Evolutionary conservation across 2,888 invertebrate genomes (phyloP).

Genomic region (Erynnis tages): DNA sequence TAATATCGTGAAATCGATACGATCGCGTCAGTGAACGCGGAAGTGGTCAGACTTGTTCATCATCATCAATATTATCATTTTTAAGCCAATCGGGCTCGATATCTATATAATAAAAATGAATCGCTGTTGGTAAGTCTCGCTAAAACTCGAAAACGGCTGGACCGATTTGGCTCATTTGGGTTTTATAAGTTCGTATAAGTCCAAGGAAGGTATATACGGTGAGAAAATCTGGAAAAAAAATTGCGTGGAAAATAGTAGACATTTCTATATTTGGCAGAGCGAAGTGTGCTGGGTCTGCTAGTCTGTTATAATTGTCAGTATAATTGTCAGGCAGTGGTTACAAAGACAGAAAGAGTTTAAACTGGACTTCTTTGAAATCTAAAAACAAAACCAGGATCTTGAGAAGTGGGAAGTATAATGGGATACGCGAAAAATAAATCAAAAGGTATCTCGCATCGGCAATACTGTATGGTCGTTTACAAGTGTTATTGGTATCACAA

Average conservation of each 20-base stretch:
- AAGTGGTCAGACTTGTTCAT: slow-evolving; percentile 15
- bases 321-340: too few species aligned
- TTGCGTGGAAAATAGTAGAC: too few species aligned
- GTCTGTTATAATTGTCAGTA: too few species aligned
- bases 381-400: not conserved
- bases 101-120: too few species aligned
- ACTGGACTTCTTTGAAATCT: not conserved
- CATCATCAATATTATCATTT: slow-evolving; percentile 19
- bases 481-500: slow-evolving; percentile 24
- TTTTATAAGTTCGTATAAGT: too few species aligned
- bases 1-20: slow-evolving; percentile 13
- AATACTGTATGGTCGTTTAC: slow-evolving; percentile 20
- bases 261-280: too few species aligned
- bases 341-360: slow-evolving; percentile 7
- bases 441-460: slow-evolving; percentile 5
- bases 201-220: too few species aligned
- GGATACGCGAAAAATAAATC: slow-evolving; percentile 19
- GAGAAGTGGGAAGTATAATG: not conserved
- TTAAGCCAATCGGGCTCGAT: slow-evolving; percentile 3
- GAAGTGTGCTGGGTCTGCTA: too few species aligned
- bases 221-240: too few species aligned
- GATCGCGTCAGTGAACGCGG: slow-evolving; percentile 3
- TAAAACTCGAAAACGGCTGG: too few species aligned
- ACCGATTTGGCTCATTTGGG: too few species aligned
- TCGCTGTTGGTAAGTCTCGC: too few species aligned